Conservation (phyloP, 2,797 vertebrate genomes). For the Allochrocebus solatus region DNA sequence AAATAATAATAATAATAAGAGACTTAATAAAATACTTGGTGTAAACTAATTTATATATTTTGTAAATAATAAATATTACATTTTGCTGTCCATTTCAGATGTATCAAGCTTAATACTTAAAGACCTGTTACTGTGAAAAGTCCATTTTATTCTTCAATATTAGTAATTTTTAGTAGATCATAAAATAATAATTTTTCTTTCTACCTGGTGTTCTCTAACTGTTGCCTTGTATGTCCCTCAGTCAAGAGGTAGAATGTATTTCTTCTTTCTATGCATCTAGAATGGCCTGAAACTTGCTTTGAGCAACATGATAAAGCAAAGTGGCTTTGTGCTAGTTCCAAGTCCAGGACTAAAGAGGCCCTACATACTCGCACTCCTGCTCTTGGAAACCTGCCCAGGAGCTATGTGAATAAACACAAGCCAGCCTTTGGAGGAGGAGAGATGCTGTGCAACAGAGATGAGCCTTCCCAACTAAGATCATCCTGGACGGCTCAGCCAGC, state of each 20-base stretch:
- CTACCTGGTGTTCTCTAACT: not conserved
- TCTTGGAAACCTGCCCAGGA: not conserved
- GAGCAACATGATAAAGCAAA: not conserved
- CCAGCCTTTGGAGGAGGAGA: too few species aligned
- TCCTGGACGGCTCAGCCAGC: not conserved
- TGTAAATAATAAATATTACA: not conserved
- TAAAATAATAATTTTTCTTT: not conserved
- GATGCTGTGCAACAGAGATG: not conserved
- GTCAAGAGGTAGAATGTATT: not conserved
- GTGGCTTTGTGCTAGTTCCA: not conserved
- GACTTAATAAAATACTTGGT: not conserved
- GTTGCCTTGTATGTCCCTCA: not conserved
- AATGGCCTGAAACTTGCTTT: not conserved
- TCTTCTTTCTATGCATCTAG: not conserved
- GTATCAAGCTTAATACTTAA: not conserved
- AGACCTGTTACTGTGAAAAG: not conserved
- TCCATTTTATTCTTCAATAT: not conserved
- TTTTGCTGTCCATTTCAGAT: not conserved
- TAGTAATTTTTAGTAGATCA: not conserved
- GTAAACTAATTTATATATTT: not conserved
- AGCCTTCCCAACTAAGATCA: not conserved
- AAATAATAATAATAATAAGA: not conserved
- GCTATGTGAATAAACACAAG: not conserved
- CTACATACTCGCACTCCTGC: not conserved
- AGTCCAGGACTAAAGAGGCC: not conserved